phyloP scores from a whole-genome alignment of 2,797 vertebrate species.

The Sebastiscus tertius region DNA sequence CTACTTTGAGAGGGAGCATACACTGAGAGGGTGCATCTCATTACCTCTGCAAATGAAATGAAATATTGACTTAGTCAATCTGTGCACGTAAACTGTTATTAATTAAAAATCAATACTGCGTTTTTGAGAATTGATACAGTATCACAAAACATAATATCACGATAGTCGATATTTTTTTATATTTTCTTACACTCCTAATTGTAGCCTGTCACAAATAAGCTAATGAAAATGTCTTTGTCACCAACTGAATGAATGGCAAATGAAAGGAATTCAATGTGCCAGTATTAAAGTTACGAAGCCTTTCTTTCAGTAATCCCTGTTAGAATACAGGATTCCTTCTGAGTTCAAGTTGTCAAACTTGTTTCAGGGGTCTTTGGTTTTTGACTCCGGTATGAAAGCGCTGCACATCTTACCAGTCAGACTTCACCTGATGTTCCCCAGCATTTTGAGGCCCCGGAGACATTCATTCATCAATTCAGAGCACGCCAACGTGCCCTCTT shows the following conservation, averaged over 20 bases:
- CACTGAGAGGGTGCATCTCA: too few relatives aligned
- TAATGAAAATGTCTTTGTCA: neutral
- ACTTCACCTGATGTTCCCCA: neutral
- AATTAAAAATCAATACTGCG: too few relatives aligned
- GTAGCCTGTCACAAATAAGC: neutral
- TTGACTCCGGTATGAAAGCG: neutral
- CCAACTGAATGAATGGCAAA: neutral
- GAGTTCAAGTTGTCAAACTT: neutral
- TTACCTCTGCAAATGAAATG: too few relatives aligned
- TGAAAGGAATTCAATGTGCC: neutral
- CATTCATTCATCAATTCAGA: constrained; percentile 22
- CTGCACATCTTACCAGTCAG: neutral
- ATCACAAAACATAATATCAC: too few relatives aligned
- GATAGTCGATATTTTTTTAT: too few relatives aligned
- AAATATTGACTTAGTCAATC: too few relatives aligned
- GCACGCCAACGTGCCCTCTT: constrained; percentile 8
- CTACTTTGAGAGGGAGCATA: too few relatives aligned
- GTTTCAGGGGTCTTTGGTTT: neutral
- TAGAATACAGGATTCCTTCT: neutral
- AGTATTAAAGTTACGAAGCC: neutral
- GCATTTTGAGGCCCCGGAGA: neutral
- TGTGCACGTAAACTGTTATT: too few relatives aligned
- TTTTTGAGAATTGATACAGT: too few relatives aligned
- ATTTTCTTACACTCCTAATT: neutral
- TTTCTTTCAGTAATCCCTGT: neutral